Conservation (phyloP, 2,888 invertebrate genomes). For the Melieria crassipennis region DNA sequence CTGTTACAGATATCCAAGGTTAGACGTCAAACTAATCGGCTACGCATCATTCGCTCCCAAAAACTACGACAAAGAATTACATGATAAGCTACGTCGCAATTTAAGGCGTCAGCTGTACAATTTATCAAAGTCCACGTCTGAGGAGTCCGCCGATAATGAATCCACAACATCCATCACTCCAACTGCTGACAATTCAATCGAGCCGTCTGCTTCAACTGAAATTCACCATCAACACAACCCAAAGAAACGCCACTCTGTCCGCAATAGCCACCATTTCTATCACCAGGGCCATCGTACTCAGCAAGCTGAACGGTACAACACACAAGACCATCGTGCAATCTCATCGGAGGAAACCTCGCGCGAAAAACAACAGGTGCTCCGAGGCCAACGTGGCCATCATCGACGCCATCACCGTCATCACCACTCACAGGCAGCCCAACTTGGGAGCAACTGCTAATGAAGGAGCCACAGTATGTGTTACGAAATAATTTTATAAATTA, state of each 20-base stretch:
- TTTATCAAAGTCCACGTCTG: conserved; percentile 41
- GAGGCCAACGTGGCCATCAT: conserved; percentile 31
- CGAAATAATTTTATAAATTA: no score
- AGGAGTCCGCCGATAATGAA: conserved; percentile 44
- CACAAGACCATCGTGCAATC: background rate
- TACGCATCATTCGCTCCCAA: conserved; percentile 49
- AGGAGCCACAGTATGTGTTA: no score
- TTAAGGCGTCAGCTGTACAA: conserved; percentile 50
- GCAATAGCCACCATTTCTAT: conserved; percentile 20
- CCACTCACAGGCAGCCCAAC: conserved; percentile 15
- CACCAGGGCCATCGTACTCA: conserved; percentile 46
- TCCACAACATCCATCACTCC: conserved; percentile 57
- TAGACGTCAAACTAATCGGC: conserved; percentile 59
- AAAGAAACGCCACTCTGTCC: conserved; percentile 46
- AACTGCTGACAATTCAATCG: conserved; percentile 56
- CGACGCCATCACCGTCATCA: conserved; percentile 36
- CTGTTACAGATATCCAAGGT: conserved; percentile 57
- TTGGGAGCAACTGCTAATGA: no score
- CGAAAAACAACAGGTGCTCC: conserved; percentile 2
- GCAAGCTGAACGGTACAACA: conserved; percentile 43
- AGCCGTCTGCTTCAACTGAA: conserved; percentile 45
- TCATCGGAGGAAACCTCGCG: background rate
- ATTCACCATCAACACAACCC: conserved; percentile 45
- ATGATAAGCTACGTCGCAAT: conserved; percentile 47
- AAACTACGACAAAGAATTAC: conserved; percentile 47